Conservation (phyloP, 2,888 invertebrate species). For the Sinhomidia bicolor region DNA sequence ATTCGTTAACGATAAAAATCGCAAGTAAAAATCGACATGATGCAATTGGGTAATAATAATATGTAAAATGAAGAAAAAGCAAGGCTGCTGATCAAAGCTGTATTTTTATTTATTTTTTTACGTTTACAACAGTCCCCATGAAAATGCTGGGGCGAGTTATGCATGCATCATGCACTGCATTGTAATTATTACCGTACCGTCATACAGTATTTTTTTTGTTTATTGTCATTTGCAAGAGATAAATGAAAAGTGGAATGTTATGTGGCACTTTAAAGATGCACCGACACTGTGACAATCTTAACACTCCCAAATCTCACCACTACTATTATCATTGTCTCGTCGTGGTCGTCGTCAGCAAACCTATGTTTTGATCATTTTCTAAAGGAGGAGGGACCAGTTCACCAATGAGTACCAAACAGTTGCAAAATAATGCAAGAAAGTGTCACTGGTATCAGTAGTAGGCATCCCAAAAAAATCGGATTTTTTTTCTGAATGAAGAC, state of each 20-base stretch:
- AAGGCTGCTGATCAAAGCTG: neutral
- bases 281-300: slow-evolving; percentile 37
- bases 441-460: neutral
- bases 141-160: slow-evolving; percentile 45
- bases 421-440: neutral
- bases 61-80: neutral
- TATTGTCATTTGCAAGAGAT: no score
- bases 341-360: neutral
- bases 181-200: neutral
- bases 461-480: slow-evolving; percentile 1
- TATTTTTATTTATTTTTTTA: no score
- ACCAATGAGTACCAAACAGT: neutral
- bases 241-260: slow-evolving; percentile 33
- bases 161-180: slow-evolving; percentile 41
- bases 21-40: slow-evolving; percentile 54
- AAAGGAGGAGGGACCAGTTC: neutral
- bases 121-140: neutral
- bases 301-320: slow-evolving; percentile 39
- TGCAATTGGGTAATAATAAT: neutral
- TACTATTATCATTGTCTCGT: neutral
- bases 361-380: neutral
- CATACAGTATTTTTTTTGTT: slow-evolving; percentile 3
- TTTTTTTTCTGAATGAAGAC: slow-evolving; percentile 26
- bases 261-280: slow-evolving; percentile 28
- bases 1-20: slow-evolving; percentile 46